Evolutionary conservation across 2,797 vertebrate genomes (phyloP), one percentile per base, ranked within the genome.

Genomic region (Meda fulgida): DNA sequence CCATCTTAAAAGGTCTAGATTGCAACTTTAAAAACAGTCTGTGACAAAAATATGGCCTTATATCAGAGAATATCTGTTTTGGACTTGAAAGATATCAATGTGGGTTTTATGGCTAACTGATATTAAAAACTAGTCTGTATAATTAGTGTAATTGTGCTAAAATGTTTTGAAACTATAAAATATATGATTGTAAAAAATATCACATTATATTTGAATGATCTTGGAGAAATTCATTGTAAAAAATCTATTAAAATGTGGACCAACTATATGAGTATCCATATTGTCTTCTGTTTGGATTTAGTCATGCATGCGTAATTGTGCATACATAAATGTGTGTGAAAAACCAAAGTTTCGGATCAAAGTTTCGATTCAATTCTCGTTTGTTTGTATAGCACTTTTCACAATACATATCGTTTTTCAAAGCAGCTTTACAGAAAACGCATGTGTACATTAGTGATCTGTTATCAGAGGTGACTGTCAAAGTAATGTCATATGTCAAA

Each of bases 161-260:
- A 72, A 81, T 84, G 38, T 75, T 79, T 80, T 63, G 23, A 43
- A 67, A 46, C 26, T 38, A 55, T 70, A 66, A 46, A 76, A 46
- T 84, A 85, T 82, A 82, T 60, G 84, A 65, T 63, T 91, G 87
- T 91, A 81, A 51, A 82, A 83, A 72, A 73, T 78, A 31, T 75
- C 3, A 85, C 13, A 79, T 78, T 65, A 31, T 65, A 65, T 65
- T 63, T 65, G 34, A 76, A 55, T 58, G 58, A 65, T 80, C 71
- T 87, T 83, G 48, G 55, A 75, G 53, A 72, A 60, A 78, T 29
- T 16, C 16, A 58, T 72, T n/a, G 3, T 2, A 65, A 18, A 46
- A 79, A 66, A 40, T 36, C 6, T 0, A 58, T 81, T 38, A 70
- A 81, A 55, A 69, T 19, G 29, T 80, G 29, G 29, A 51, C 65